Evolutionary conservation across 2,113 vertebrate genomes (phyloP).

Genomic region (Takifugu flavidus): DNA sequence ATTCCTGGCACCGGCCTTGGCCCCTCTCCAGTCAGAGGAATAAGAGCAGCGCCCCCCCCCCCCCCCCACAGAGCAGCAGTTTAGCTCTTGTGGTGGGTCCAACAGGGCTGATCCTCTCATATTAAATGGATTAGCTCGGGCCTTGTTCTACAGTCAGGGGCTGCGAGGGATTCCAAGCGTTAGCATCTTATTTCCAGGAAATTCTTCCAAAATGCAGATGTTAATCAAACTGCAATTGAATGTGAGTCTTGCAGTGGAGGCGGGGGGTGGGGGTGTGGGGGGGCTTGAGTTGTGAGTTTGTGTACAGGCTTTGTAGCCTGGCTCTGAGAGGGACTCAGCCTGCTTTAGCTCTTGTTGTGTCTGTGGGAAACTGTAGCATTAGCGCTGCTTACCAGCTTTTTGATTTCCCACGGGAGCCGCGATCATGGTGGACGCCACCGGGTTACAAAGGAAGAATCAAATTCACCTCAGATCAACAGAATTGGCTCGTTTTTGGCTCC

Average conservation of each 20-base stretch:
- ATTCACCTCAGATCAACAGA: neutral
- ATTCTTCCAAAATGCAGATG: conserved; percentile 6
- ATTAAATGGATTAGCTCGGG: conserved; percentile 66
- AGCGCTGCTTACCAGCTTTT: conserved; percentile 46
- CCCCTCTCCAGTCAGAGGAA: conserved; percentile 34
- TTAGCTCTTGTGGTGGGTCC: conserved; percentile 57
- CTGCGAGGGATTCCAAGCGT: conserved; percentile 29
- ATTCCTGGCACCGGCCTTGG: conserved; percentile 43
- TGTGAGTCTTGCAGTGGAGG: neutral
- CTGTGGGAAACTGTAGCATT: conserved; percentile 68
- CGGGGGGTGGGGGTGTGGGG: too few species aligned
- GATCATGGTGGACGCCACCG: conserved; percentile 17
- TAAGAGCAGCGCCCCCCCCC: conserved; percentile 46
- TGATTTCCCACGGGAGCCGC: conserved; percentile 64
- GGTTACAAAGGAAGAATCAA: conserved; percentile 33
- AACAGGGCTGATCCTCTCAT: conserved; percentile 63
- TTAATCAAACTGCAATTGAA: neutral
- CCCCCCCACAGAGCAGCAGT: conserved; percentile 52
- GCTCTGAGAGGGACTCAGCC: conserved; percentile 17
- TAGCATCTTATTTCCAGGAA: neutral
- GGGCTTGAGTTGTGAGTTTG: conserved; percentile 11
- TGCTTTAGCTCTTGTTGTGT: conserved; percentile 37
- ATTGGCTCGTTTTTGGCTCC: too few species aligned
- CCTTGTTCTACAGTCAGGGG: conserved; percentile 49
- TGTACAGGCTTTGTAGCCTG: conserved; percentile 20